A percentile compares a stretch with the other conserved stretches of the same genome.
Evolutionary conservation across 2,888 invertebrate genomes (phyloP).

Genomic region (Chaetoderma sp.): DNA sequence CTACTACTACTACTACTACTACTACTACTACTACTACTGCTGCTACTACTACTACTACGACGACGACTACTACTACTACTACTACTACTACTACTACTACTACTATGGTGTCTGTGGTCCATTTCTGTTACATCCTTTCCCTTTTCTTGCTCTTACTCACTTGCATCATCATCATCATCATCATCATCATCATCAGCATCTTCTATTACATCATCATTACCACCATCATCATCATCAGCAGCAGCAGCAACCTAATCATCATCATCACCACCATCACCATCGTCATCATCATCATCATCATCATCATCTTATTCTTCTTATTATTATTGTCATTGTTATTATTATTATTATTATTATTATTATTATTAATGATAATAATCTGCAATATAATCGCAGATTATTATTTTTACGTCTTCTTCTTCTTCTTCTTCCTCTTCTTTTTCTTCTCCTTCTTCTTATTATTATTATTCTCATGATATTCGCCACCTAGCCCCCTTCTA

Average conservation of each 20-base stretch:
- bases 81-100: slow-evolving; percentile 19
- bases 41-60: no score
- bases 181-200: not conserved
- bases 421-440: no score
- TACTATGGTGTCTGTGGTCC: no score
- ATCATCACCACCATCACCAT: not conserved
- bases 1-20: slow-evolving; percentile 4
- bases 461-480: no score
- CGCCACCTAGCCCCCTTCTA: no score
- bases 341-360: not conserved
- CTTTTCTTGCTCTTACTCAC: not conserved
- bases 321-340: not conserved
- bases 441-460: no score
- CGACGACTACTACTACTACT: no score
- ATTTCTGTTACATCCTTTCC: no score
- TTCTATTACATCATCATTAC: not conserved
- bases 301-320: no score
- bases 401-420: no score
- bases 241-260: not conserved
- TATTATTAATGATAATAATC: not conserved
- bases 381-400: no score
- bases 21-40: slow-evolving; percentile 1
- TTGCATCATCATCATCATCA: not conserved
- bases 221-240: not conserved
- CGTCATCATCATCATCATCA: no score